Evolutionary conservation across 2,888 invertebrate genomes (phyloP), one percentile per base, ranked within the genome.

Genomic region (Protophormia terraenovae): DNA sequence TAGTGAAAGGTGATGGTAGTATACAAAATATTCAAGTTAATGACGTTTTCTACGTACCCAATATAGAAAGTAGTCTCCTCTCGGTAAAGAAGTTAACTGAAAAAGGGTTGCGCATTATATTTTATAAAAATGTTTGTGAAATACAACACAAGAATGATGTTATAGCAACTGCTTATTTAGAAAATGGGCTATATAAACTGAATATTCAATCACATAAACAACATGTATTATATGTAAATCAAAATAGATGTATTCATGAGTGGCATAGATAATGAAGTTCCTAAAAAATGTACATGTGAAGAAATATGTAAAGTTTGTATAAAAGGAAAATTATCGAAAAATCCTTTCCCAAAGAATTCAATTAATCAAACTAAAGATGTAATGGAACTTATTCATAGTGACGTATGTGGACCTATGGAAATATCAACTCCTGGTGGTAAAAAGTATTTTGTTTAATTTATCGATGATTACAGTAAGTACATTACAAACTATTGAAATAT

Each of bases 401-500:
- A 66, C 27, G 45, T 66, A 24, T 66, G 66, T 27, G 66, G 41
- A 7, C 67, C 50, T 3, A 50, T 50, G 47, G 50, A 88, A 53
- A 88, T 87, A 3, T 19, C 24, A 1, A 88, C 89, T 0, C 85
- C 85, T 22, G 79, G 88, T 16, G 83, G 86, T n/a, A 89, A 89
- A 38, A 38, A 76, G 35, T 89, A 89, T 72, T 50, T 89, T 5
- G 10, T 90, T 5, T 90, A 88, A 0, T 78, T 91, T 3, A 89
- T 89, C 5, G 90, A 91, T 67, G 90, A 91, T 78, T 90, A 71
- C 71, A 88, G 88, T 10, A 83, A 88, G 47, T 90, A 86, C 67
- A 87, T 87, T 12, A 45, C 62, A 0, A 69, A 89, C 2, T 47
- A 47, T 19, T 47, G 1, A 47, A 47, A 2, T 12, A 71, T 27